Conservation (phyloP, 2,888 invertebrate genomes). For the Lepidonotus clava region DNA sequence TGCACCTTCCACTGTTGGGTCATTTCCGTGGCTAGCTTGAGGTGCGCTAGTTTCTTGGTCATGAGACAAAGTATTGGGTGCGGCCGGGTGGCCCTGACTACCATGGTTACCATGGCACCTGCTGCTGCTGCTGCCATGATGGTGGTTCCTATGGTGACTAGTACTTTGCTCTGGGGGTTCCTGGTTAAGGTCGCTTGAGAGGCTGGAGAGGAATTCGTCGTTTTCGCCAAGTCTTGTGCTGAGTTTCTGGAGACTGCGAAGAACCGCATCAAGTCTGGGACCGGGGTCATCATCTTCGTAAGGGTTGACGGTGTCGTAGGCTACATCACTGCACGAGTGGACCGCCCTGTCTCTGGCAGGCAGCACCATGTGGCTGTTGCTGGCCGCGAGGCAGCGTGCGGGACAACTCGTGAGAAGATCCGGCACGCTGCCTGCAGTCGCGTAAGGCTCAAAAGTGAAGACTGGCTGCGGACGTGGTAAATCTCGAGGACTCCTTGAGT, state of each 20-base stretch:
- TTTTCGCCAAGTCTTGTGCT: conserved; percentile 50
- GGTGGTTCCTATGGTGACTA: conserved; percentile 16
- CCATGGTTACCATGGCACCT: background rate
- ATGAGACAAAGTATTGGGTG: background rate
- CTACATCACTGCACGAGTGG: conserved; percentile 24
- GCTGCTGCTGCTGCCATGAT: background rate
- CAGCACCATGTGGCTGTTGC: conserved; percentile 8
- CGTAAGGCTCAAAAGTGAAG: conserved; percentile 46
- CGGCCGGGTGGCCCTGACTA: background rate
- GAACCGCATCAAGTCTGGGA: conserved; percentile 47
- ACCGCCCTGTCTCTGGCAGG: background rate
- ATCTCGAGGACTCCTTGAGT: conserved; percentile 28
- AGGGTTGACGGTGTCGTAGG: background rate
- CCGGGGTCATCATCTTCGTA: conserved; percentile 55
- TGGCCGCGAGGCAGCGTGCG: conserved; percentile 36
- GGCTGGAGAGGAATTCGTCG: conserved; percentile 49
- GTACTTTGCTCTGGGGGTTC: background rate
- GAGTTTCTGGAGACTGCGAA: conserved; percentile 49
- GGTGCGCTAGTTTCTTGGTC: background rate
- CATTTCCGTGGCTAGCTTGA: background rate
- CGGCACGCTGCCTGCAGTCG: conserved; percentile 34
- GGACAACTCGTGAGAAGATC: conserved; percentile 26
- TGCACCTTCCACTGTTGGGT: background rate
- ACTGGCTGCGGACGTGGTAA: conserved; percentile 38
- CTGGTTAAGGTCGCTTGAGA: background rate